Percentiles rank a stretch among this genome's conserved stretches.
Conservation (phyloP, 2,888 invertebrate species). For the Cryptosula pallasiana region DNA sequence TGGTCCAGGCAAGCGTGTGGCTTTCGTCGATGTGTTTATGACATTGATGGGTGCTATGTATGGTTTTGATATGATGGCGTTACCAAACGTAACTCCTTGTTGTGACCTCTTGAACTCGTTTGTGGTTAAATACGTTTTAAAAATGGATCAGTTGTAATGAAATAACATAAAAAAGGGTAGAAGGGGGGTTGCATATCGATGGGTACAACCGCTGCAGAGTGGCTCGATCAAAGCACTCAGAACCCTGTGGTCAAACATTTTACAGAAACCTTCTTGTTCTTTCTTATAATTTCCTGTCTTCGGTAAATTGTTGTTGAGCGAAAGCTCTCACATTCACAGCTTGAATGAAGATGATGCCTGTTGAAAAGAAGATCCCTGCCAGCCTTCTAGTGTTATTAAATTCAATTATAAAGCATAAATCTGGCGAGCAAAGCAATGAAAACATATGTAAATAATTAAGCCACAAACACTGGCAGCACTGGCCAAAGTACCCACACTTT, state of each 20-base stretch:
- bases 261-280: too few species aligned
- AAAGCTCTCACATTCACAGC: too few species aligned
- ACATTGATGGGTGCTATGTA: neutral
- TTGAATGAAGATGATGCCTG: neutral
- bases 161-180: too few species aligned
- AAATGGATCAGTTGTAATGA: too few species aligned
- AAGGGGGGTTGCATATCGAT: too few species aligned
- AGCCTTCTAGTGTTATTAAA: neutral
- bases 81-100: neutral
- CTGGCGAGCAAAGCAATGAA: neutral
- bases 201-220: too few species aligned
- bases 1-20: neutral
- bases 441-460: conserved; percentile 9
- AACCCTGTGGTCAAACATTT: too few species aligned
- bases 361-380: neutral
- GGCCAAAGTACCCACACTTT: neutral
- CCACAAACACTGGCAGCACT: conserved; percentile 4
- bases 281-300: too few species aligned
- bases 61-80: neutral
- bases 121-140: neutral
- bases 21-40: neutral
- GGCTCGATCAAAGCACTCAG: too few species aligned
- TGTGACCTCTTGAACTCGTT: neutral
- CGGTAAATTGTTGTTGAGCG: too few species aligned
- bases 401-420: neutral